Base-by-base conservation (phyloP, 2,888 invertebrate genomes). In the Pristionchus fissidentatus region DNA sequence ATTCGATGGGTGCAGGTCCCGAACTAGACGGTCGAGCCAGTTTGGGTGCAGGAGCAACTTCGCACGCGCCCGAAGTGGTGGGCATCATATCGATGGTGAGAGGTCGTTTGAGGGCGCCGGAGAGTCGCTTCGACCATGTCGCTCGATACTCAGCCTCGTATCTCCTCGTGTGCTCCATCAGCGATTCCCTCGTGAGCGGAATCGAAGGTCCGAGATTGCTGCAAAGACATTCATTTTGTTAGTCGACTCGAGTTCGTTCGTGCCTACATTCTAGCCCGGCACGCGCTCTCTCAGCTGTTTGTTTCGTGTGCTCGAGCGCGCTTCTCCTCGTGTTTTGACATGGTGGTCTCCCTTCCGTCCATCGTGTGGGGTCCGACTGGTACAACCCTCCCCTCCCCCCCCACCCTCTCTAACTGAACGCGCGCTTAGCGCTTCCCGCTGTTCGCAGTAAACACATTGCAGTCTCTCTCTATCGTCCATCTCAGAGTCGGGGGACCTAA, bases 91-190 rank as follows among this genome's bases (percentile, higher is more conserved):
- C 80, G 35, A 81, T 32, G 62, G 62, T 52, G 57, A 84, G 35
- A 3, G 85, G 60, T 22, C 87, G 62, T 55, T 87, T 87, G 29
- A 84, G 70, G 0, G 80, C 80, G 1, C 80, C 70, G 3, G 83
- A 83, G 1, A 83, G 73, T 15, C 88, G 81, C 15, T 81, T 83
- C 35, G 85, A 86, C 91, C 91, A 92, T 41, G 88, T 89, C 57
- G 89, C 89, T 62, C 89, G 88, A 84, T 87, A 91, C 84, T 91
- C 90, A 19, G 88, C 87, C 84, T 92, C 91, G 86, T 86, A 91
- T 10, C 88, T 83, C 38, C 86, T 85, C 38, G 91, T 91, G 87
- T 91, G 91, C 84, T 88, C 85, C 77, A 83, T 84, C 55, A 92
- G 85, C 15, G 88, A 81, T 83, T 92, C 92, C 22, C 88, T 81